Base-by-base conservation (phyloP, 2,888 invertebrate species). In the Euclidia mi region DNA sequence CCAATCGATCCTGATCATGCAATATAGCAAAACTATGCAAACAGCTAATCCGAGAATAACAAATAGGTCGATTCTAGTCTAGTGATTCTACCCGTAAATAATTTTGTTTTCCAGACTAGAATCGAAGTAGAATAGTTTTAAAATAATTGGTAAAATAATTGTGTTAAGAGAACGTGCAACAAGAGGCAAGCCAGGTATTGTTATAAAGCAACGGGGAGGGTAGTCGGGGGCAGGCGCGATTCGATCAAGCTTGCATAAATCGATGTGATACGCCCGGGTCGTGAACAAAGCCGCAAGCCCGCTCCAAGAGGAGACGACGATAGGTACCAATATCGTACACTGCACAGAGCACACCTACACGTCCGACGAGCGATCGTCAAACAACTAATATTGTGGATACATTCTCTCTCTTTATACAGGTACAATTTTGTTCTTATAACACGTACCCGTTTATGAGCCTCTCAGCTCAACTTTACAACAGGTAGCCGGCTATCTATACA, bases 181-280 rank as follows among this genome's bases (percentile, higher is more conserved):
- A 77, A 73, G 78, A 80, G 82, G 79, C 75, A 74, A 81, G 83
- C 74, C 79, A 80, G 83, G 87, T 84, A 88, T 86, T 84, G 85
- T 84, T 86, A 82, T 81, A 76, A 82, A 76, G 75, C 1, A 34
- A 34, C 77, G 79, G 63, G 66, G 65, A 68, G 76, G 76, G 74
- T 56, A 72, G 74, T 63, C 69, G 75, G 76, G 71, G 78, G 79
- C 71, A 78, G 79, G 79, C 75, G 81, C 81, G 89, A 89, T 89
- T 91, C 89, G 90, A 92, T 92, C 90, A 91, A 85, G 90, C 92
- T 85, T 91, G 91, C 89, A 92, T 91, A 91, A 92, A 93, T 93
- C 91, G 91, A 93, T 91, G 88, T 89, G 91, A 91, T 92, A 91
- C 89, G 90, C 84, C 83, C 81, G 82, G 86, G 87, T 89, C 86